Evolutionary conservation across 2,797 vertebrate genomes (phyloP), one percentile per base, ranked within the genome.

Genomic region (Leptodactylus fallax): DNA sequence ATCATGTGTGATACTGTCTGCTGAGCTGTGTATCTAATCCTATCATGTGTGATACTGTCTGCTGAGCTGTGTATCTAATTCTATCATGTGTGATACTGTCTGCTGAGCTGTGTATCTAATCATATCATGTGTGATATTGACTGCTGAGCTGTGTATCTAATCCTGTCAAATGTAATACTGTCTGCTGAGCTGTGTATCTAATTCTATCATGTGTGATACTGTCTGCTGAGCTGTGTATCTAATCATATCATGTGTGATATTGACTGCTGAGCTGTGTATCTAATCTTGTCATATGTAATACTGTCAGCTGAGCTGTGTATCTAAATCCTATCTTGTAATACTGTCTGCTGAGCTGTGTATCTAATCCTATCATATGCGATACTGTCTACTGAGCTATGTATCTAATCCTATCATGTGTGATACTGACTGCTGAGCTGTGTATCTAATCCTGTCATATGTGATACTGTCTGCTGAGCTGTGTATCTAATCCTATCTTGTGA

Each of bases 281-380:
- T 63, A 63, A 63, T 63, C 61, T 19, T 63, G n/a, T n/a, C 61
- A 2, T 63, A 19, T 63, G 61, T 63, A 19, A 63, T 63, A 63
- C 3, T 25, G 23, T n/a, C 21, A 4, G 21, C 61, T 25, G 63
- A 67, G 63, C 63, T 25, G 63, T 25, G 63, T 67, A 67, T 67
- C 63, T 67, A 67, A n/a, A 67, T 67, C 63, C 63, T 67, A 67
- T 25, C 63, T 0, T 67, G 63, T 67, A n/a, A 12, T 65, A 65
- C 63, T 12, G 23, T 27, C 65, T 69, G 71, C 71, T 74, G 71
- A 74, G 71, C 71, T 49, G 71, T 74, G 71, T 74, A 74, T 74
- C 71, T 74, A 74, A 74, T 47, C 71, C 71, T 49, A 11, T 21
- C 71, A 6, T 74, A 36, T 74, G 71, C 10, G 71, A 74, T 74